Conservation (phyloP, 2,888 invertebrate genomes). For the Mesorhabditis spiculigera region DNA sequence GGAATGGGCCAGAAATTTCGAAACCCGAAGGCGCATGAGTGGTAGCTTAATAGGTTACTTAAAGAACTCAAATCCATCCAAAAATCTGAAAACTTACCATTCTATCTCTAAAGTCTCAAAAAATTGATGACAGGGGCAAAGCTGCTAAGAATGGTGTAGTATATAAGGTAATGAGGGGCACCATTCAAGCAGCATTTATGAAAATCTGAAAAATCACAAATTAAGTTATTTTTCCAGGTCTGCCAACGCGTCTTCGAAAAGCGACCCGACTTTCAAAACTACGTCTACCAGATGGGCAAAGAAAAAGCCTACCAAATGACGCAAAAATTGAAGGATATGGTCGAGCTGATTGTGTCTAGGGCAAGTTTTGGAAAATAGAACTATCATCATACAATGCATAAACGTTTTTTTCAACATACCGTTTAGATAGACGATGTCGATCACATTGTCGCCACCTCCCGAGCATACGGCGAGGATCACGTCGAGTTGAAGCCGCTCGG, state of each 20-base stretch:
- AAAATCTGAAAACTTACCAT: too few relatives aligned
- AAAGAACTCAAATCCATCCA: too few relatives aligned
- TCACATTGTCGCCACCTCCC: conserved; percentile 38
- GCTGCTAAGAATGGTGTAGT: too few relatives aligned
- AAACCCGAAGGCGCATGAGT: too few relatives aligned
- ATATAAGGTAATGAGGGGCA: too few relatives aligned
- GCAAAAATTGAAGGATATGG: conserved; percentile 40
- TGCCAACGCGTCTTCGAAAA: conserved; percentile 55
- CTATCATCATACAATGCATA: neutral
- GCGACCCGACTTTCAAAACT: conserved; percentile 50
- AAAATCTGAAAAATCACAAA: neutral
- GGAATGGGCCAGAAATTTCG: too few relatives aligned
- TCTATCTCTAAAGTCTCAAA: too few relatives aligned
- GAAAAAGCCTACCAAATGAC: conserved; percentile 46
- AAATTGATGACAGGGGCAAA: too few relatives aligned
- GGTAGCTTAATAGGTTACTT: too few relatives aligned
- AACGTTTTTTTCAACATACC: conserved; percentile 8
- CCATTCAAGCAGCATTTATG: too few relatives aligned
- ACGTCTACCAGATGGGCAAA: conserved; percentile 45
- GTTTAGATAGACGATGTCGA: conserved; percentile 52
- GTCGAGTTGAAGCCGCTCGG: conserved; percentile 51
- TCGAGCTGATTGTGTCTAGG: conserved; percentile 50
- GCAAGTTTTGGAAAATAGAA: conserved; percentile 26
- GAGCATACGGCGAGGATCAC: conserved; percentile 52
- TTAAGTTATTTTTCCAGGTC: conserved; percentile 32